Percentiles rank a stretch among this genome's conserved stretches.
Evolutionary conservation across 2,113 vertebrate genomes (phyloP).

Genomic region (Sialia sialis): DNA sequence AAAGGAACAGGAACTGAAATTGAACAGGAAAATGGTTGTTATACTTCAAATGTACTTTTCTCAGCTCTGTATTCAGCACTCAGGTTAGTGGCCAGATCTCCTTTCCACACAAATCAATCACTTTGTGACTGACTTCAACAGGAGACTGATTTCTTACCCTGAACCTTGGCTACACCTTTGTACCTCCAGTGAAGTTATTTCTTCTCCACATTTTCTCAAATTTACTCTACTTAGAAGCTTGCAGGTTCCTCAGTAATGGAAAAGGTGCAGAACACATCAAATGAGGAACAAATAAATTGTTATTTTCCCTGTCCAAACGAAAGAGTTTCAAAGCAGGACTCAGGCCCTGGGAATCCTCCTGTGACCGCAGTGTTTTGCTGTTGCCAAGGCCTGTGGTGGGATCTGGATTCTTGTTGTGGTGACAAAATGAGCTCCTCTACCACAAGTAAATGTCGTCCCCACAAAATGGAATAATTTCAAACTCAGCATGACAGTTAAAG

Average conservation of each 20-base stretch:
- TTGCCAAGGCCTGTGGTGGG: background rate
- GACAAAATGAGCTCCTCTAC: background rate
- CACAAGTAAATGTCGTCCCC: background rate
- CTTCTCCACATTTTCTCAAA: background rate
- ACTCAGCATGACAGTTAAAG: background rate
- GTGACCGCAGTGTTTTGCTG: background rate
- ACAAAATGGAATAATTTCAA: constrained; percentile 17
- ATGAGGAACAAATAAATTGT: background rate
- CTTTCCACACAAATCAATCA: background rate
- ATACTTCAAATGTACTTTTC: background rate
- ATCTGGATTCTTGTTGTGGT: background rate
- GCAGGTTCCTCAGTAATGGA: background rate
- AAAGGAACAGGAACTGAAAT: background rate
- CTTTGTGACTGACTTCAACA: background rate
- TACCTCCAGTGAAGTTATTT: background rate
- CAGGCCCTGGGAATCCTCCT: background rate
- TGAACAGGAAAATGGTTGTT: background rate
- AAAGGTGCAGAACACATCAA: constrained; percentile 11
- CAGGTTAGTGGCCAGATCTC: background rate
- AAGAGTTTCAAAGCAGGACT: background rate
- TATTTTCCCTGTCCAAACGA: background rate
- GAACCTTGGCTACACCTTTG: background rate
- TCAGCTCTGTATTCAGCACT: background rate
- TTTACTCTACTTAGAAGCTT: background rate
- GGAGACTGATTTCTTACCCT: background rate